Conservation (phyloP, 2,797 vertebrate genomes). For the Hybognathus amarus region DNA sequence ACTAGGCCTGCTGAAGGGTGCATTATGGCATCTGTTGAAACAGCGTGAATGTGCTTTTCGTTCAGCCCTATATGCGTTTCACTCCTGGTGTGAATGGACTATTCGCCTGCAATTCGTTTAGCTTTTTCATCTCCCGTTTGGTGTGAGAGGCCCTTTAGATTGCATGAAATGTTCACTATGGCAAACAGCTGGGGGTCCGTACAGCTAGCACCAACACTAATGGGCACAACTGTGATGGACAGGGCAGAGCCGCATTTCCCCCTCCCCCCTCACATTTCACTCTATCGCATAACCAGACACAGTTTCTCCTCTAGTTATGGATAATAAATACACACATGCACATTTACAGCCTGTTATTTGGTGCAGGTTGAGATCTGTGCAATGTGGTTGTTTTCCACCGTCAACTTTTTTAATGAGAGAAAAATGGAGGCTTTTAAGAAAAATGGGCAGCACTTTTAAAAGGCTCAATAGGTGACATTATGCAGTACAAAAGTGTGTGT, state of each 20-base stretch:
- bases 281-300: neutral
- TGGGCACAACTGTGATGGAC: conserved; percentile 9
- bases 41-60: neutral
- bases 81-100: neutral
- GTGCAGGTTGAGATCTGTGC: conserved; percentile 22
- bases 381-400: neutral
- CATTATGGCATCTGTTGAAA: neutral
- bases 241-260: neutral
- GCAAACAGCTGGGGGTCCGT: conserved; percentile 3
- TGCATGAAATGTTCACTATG: neutral
- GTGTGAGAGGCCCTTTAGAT: neutral
- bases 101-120: neutral
- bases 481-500: neutral
- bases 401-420: conserved; percentile 37
- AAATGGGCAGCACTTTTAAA: conserved; percentile 42
- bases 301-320: conserved; percentile 3
- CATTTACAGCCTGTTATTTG: conserved; percentile 22
- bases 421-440: conserved; percentile 48
- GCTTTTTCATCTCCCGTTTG: neutral
- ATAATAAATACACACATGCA: conserved; percentile 13
- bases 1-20: neutral
- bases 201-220: neutral
- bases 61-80: neutral
- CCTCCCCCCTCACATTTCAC: neutral
- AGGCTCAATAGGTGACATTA: conserved; percentile 32